Conservation (phyloP, 2,113 vertebrate genomes). For the Oxygymnocypris stewartii region DNA sequence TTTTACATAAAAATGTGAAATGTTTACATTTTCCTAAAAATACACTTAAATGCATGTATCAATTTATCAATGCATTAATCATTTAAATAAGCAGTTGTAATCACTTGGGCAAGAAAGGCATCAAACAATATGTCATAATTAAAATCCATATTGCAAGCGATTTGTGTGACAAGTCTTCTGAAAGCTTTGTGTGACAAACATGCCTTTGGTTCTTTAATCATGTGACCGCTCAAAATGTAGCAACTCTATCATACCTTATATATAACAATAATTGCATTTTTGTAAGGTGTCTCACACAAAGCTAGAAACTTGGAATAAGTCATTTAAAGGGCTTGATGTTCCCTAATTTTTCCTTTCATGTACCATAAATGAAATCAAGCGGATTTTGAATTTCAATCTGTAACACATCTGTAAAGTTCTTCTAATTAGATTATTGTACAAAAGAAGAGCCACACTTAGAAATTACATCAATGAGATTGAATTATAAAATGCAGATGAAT, state of each 20-base stretch:
- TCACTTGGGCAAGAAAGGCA: too few relatives aligned
- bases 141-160: neutral
- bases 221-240: neutral
- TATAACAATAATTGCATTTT: neutral
- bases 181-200: neutral
- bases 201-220: neutral
- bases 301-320: neutral
- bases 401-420: neutral
- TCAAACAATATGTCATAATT: neutral
- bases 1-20: neutral
- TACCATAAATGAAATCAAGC: neutral
- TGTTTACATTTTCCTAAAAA: neutral
- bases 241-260: neutral
- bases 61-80: neutral
- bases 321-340: neutral
- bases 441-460: neutral
- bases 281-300: neutral
- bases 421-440: neutral
- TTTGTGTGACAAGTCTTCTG: neutral
- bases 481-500: constrained; percentile 4
- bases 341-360: neutral
- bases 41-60: neutral
- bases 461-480: neutral
- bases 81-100: neutral
- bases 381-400: neutral